A percentile compares a stretch with the other conserved stretches of the same genome.
Evolutionary conservation across 2,113 vertebrate genomes (phyloP).

Genomic region (Cephalopholis sonnerati): DNA sequence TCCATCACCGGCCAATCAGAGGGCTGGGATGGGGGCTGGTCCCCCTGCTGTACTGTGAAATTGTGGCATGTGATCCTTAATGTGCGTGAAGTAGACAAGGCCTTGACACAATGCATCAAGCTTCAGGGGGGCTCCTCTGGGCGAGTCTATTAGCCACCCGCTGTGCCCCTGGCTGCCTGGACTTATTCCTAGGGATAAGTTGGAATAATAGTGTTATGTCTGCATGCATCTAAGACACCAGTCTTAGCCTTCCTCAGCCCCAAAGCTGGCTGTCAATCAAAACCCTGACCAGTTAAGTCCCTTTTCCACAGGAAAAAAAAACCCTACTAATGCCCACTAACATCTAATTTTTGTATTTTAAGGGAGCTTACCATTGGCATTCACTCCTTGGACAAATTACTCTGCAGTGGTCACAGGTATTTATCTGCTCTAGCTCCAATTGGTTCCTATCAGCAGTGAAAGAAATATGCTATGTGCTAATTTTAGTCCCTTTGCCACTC

Average conservation of each 20-base stretch:
- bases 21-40: slow-evolving; percentile 49
- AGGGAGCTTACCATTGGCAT: too few relatives aligned
- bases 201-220: slow-evolving; percentile 73
- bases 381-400: too few relatives aligned
- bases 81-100: slow-evolving; percentile 87
- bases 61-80: slow-evolving; percentile 88
- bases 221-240: slow-evolving; percentile 62
- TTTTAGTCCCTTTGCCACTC: too few relatives aligned
- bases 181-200: slow-evolving; percentile 77
- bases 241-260: slow-evolving; percentile 39
- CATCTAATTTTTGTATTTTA: too few relatives aligned
- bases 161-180: slow-evolving; percentile 77
- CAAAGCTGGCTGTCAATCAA: slow-evolving; percentile 67
- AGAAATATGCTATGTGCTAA: too few relatives aligned
- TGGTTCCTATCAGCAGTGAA: too few relatives aligned
- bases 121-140: slow-evolving; percentile 76
- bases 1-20: slow-evolving; percentile 77
- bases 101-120: slow-evolving; percentile 82
- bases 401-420: too few relatives aligned
- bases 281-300: slow-evolving; percentile 9
- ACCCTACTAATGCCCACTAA: too few relatives aligned
- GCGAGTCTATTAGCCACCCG: slow-evolving; percentile 82
- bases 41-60: slow-evolving; percentile 85
- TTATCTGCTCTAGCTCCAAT: too few relatives aligned
- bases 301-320: too few relatives aligned